These are phyloP conservation scores for Heliconius sara DNA, from an alignment of 2,888 invertebrate species.

Conservation along the genomic window DNA sequence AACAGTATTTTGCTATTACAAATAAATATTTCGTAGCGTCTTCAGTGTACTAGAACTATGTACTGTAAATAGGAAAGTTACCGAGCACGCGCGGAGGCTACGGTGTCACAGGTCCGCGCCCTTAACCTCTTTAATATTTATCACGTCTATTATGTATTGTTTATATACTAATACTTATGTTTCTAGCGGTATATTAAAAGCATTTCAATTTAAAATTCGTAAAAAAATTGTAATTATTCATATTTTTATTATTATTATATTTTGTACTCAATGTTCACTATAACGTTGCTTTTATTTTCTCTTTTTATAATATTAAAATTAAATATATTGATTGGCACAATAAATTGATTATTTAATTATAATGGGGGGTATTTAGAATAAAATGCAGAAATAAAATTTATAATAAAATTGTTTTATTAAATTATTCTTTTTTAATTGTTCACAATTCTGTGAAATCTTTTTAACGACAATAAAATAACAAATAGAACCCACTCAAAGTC, in stretches of 20 bases:
- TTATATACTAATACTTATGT: slow-evolving; percentile 50
- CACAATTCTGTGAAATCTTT: slow-evolving; percentile 77
- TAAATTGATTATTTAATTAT: not conserved
- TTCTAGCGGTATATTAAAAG: slow-evolving; percentile 29
- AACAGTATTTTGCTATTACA: not conserved
- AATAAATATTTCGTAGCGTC: not conserved
- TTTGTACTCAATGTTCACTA: not conserved
- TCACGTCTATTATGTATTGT: slow-evolving; percentile 57
- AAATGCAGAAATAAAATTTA: slow-evolving; percentile 75
- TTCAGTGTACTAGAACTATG: slow-evolving; percentile 11
- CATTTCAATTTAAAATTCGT: not conserved
- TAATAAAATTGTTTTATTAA: slow-evolving; percentile 74
- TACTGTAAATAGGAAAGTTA: slow-evolving; percentile 75
- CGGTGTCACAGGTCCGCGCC: slow-evolving; percentile 64
- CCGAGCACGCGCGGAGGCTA: slow-evolving; percentile 63
- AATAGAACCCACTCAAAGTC: slow-evolving; percentile 67
- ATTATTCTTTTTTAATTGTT: slow-evolving; percentile 73
- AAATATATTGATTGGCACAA: too few species aligned
- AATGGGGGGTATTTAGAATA: slow-evolving; percentile 52
- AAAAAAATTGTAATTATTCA: not conserved
- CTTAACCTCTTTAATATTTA: slow-evolving; percentile 74
- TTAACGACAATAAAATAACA: slow-evolving; percentile 82
- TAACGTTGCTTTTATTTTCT: not conserved
- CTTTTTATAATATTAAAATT: not conserved
- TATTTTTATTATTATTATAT: not conserved